phyloP scores from a whole-genome alignment of 2,797 vertebrate genomes.

The Ctenopoma multispine region DNA sequence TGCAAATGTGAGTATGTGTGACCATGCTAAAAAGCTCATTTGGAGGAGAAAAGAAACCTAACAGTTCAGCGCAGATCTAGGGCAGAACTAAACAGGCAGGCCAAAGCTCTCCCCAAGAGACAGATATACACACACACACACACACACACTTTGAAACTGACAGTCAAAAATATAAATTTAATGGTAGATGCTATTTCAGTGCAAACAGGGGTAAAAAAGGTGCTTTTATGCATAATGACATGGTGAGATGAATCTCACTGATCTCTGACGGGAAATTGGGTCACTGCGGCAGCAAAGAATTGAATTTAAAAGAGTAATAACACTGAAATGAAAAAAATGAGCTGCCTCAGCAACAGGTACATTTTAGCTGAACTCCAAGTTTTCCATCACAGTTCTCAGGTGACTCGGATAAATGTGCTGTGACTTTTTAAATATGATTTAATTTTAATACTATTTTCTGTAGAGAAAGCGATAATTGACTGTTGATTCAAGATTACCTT shows the following conservation, averaged over 20 bases:
- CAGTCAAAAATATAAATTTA: slow-evolving; percentile 39
- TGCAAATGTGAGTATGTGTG: slow-evolving; percentile 21
- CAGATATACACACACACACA: slow-evolving; percentile 22
- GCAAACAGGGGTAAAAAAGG: slow-evolving; percentile 30
- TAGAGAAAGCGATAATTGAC: not conserved
- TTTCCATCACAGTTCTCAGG: not conserved
- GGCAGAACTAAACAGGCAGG: slow-evolving; percentile 68
- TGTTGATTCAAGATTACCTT: not conserved
- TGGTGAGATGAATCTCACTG: slow-evolving; percentile 34
- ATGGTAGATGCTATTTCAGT: slow-evolving; percentile 33
- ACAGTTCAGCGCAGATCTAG: slow-evolving; percentile 77
- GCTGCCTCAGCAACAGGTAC: slow-evolving; percentile 20
- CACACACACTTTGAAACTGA: slow-evolving; percentile 24
- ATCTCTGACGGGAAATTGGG: slow-evolving; percentile 24
- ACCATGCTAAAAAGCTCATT: slow-evolving; percentile 82
- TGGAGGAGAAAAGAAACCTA: slow-evolving; percentile 79
- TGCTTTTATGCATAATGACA: slow-evolving; percentile 37
- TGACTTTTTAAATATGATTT: not conserved
- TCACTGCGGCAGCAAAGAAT: slow-evolving; percentile 8
- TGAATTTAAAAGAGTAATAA: slow-evolving; percentile 9
- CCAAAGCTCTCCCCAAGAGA: slow-evolving; percentile 61
- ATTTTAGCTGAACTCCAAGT: not conserved
- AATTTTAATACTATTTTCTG: not conserved
- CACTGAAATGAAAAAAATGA: slow-evolving; percentile 4
- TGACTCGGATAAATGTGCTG: not conserved